These are phyloP conservation scores for Anthopleura xanthogrammica DNA, from an alignment of 92 coral and sea anemone species.

Conservation along the genomic window DNA sequence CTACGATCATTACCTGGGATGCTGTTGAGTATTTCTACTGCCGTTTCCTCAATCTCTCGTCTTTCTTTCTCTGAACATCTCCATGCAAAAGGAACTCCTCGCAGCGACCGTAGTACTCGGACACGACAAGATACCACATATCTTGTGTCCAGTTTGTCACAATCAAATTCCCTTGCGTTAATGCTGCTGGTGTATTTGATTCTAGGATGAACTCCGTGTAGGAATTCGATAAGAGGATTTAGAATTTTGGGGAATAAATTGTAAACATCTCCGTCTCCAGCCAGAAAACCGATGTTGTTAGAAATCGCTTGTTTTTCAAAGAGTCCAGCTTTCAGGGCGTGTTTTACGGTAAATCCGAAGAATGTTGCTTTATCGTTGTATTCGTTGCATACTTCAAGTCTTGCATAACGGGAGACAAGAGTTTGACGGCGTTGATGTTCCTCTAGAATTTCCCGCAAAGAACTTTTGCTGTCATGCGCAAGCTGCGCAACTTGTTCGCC, in stretches of 20 bases:
- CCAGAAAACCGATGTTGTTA: conserved; percentile 30
- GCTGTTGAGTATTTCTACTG: conserved; percentile 17
- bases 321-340: conserved; percentile 28
- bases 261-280: conserved; percentile 40
- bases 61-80: conserved; percentile 32
- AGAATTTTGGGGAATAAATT: conserved; percentile 23
- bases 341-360: conserved; percentile 23
- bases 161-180: neutral
- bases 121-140: conserved; percentile 42
- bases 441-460: neutral
- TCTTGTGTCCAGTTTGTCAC: neutral
- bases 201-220: neutral
- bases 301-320: neutral
- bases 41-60: conserved; percentile 14
- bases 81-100: conserved; percentile 54
- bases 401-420: neutral
- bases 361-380: conserved; percentile 15
- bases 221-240: conserved; percentile 15
- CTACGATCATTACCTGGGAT: conserved; percentile 23
- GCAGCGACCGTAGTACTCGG: conserved; percentile 45
- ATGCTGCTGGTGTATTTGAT: neutral
- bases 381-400: conserved; percentile 14
- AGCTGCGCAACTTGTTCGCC: neutral
- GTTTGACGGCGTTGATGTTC: conserved; percentile 6
- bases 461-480: neutral